Conservation (phyloP, 2,113 vertebrate species). For the Vimba vimba region DNA sequence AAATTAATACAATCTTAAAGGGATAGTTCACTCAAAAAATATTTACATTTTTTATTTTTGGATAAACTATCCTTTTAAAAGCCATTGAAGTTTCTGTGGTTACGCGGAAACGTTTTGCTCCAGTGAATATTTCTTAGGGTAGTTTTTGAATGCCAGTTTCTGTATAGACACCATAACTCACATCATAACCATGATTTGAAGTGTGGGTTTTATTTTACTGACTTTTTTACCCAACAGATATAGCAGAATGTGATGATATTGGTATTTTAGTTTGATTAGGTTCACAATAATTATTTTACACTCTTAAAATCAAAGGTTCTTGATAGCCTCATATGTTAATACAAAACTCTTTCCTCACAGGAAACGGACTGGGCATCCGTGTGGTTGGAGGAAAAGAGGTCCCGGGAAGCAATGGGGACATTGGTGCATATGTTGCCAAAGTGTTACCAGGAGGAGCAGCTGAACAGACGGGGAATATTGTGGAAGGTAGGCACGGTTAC, state of each 20-base stretch:
- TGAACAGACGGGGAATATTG: conserved; percentile 91
- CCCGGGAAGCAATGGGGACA: conserved; percentile 88
- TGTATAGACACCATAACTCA: not conserved
- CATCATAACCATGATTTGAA: not conserved
- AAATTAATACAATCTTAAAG: not conserved
- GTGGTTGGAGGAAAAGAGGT: conserved; percentile 97
- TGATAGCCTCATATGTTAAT: not conserved
- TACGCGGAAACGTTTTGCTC: not conserved
- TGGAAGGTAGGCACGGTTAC: conserved; percentile 84
- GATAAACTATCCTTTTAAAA: not conserved
- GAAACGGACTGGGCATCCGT: conserved; percentile 94
- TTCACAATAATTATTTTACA: not conserved
- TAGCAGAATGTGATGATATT: not conserved
- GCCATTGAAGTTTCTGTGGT: not conserved
- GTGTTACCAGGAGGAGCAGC: conserved; percentile 92
- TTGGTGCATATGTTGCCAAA: conserved; percentile 96
- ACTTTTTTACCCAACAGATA: not conserved
- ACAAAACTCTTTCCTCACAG: conserved; percentile 68
- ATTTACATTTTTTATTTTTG: too few relatives aligned
- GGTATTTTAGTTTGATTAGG: not conserved
- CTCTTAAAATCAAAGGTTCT: not conserved
- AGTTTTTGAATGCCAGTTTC: not conserved
- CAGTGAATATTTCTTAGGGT: not conserved
- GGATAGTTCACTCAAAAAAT: not conserved
- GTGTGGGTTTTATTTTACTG: not conserved